Evolutionary conservation across 2,797 vertebrate species (phyloP).

Genomic region (Mus spretus): DNA sequence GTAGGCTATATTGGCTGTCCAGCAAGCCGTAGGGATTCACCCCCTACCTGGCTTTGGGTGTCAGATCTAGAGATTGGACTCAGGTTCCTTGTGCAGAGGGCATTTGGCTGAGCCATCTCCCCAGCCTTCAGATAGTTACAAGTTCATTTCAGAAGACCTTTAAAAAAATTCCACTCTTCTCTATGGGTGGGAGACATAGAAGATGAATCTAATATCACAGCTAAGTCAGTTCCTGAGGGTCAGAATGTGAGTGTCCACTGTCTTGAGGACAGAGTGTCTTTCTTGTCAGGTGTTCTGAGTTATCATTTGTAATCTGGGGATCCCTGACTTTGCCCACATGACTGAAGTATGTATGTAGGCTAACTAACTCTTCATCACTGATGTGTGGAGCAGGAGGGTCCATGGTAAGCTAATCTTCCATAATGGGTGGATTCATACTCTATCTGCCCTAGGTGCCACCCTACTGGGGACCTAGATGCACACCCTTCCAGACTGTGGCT

Average conservation of each 20-base stretch:
- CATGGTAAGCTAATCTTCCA: neutral
- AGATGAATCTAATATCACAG: neutral
- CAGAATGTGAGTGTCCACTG: neutral
- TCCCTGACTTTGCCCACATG: constrained; percentile 59
- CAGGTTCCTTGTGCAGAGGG: neutral
- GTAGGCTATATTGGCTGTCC: neutral
- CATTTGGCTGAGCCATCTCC: neutral
- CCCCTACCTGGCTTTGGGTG: neutral
- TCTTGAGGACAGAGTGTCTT: neutral
- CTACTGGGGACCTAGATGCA: rapidly evolving
- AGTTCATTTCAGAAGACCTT: neutral
- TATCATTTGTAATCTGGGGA: constrained; percentile 76
- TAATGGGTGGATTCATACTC: neutral
- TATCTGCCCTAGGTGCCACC: too few relatives aligned
- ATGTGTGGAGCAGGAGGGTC: neutral
- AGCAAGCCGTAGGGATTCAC: neutral
- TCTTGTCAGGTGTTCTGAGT: constrained; percentile 54
- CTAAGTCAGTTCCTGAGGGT: neutral
- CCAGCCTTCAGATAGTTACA: neutral
- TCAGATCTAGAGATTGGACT: neutral
- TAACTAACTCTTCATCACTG: constrained; percentile 54
- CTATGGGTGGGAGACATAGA: neutral
- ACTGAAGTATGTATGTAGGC: constrained; percentile 66
- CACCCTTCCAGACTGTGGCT: neutral
- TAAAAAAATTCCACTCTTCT: neutral